A percentile compares a stretch with the other conserved stretches of the same genome.
Conservation (phyloP, 2,113 vertebrate species). For the Uropsilus gracilis region DNA sequence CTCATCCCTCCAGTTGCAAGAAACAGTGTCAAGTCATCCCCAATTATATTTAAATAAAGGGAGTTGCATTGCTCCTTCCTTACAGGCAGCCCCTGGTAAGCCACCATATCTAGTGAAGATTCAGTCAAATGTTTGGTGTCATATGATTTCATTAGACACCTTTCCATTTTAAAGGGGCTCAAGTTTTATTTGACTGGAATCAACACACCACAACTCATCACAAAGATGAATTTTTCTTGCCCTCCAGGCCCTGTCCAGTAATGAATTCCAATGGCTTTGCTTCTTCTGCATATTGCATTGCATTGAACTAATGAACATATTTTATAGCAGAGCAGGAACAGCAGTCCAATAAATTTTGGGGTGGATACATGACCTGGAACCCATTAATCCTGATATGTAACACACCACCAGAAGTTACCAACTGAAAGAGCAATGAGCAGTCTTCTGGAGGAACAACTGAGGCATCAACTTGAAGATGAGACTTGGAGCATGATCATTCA, state of each 20-base stretch:
- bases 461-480: not conserved
- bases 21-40: not conserved
- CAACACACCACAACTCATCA: not conserved
- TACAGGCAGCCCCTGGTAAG: not conserved
- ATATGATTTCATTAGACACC: not conserved
- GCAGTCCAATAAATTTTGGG: too few relatives aligned
- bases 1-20: not conserved
- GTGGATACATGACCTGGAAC: not conserved
- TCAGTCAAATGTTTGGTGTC: not conserved
- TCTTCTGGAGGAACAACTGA: not conserved
- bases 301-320: not conserved
- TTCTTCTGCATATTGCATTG: not conserved
- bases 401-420: not conserved
- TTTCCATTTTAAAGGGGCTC: not conserved
- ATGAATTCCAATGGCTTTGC: not conserved
- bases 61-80: not conserved
- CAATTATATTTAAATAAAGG: not conserved
- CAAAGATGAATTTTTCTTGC: not conserved
- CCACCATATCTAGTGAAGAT: not conserved
- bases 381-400: not conserved
- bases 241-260: not conserved
- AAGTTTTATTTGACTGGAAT: not conserved
- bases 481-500: not conserved
- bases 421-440: not conserved
- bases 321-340: not conserved